phyloP scores from a whole-genome alignment of 2,888 invertebrate genomes.

The Torymus tubicola region DNA sequence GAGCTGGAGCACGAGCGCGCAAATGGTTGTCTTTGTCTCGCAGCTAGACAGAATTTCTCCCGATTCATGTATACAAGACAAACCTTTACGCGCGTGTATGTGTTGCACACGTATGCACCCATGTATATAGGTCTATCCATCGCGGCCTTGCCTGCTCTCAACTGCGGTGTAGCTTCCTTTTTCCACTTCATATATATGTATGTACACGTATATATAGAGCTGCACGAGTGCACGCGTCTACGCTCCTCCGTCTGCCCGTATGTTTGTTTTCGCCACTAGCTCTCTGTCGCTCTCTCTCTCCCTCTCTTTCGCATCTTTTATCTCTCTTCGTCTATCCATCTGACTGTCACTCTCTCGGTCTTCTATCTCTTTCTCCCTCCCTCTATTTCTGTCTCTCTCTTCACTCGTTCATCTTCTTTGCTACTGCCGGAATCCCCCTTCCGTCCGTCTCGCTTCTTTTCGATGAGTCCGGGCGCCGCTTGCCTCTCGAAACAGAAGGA shows the following conservation, averaged over 20 bases:
- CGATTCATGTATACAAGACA: too few species aligned
- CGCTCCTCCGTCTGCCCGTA: too few species aligned
- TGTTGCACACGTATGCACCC: too few species aligned
- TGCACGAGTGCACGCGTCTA: neutral
- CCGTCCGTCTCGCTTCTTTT: neutral
- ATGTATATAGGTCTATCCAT: too few species aligned
- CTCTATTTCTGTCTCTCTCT: too few species aligned
- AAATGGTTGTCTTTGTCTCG: too few species aligned
- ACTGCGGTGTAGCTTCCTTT: too few species aligned
- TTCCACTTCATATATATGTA: too few species aligned
- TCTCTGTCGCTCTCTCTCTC: neutral
- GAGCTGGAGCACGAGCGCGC: neutral
- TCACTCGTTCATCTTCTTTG: constrained; percentile 27
- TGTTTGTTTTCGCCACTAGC: constrained; percentile 11
- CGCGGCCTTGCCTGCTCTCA: too few species aligned
- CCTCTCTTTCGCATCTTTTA: constrained; percentile 11
- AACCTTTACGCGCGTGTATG: too few species aligned
- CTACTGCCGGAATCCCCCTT: neutral
- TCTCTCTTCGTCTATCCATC: constrained; percentile 21
- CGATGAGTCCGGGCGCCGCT: neutral
- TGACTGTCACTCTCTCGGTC: neutral
- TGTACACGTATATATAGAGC: too few species aligned
- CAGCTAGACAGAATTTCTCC: too few species aligned
- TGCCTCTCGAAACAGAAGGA: neutral
- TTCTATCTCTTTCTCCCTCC: neutral